Conservation (phyloP, 1,140 invertebrate genomes). For the Pygmarrhopalites habei region DNA sequence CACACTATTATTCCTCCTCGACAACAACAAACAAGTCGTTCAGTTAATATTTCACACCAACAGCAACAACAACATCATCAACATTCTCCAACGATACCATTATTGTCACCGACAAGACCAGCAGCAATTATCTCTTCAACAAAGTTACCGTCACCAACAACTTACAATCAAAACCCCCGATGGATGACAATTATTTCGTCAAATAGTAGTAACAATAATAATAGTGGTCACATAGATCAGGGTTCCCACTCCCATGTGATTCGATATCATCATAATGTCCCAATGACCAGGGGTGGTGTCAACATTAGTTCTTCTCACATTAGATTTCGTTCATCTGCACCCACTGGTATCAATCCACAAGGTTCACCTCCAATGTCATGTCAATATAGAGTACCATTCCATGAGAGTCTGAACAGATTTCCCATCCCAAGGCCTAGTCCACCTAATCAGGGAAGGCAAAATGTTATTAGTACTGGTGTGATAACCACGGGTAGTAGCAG, state of each 20-base stretch:
- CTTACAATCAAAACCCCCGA: neutral
- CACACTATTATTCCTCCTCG: neutral
- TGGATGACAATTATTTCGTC: neutral
- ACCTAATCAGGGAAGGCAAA: too few relatives aligned
- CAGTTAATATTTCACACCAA: neutral
- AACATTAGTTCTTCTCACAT: too few relatives aligned
- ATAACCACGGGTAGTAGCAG: neutral
- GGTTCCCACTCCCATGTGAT: neutral
- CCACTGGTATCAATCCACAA: neutral
- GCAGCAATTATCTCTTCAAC: neutral
- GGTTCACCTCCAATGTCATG: neutral
- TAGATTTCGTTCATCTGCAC: neutral
- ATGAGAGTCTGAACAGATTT: neutral
- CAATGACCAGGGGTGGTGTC: neutral
- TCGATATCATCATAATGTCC: neutral
- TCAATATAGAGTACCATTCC: neutral
- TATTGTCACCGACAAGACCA: neutral
- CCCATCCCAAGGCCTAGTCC: too few relatives aligned
- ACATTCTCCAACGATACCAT: too few relatives aligned
- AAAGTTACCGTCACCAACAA: neutral
- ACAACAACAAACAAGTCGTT: too few relatives aligned
- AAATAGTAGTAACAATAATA: neutral
- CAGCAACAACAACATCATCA: neutral
- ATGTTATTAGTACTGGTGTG: too few relatives aligned
- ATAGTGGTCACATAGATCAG: too few relatives aligned